These are phyloP conservation scores for Brachyopa scutellaris DNA, from an alignment of 2,888 invertebrate genomes.

Conservation along the genomic window DNA sequence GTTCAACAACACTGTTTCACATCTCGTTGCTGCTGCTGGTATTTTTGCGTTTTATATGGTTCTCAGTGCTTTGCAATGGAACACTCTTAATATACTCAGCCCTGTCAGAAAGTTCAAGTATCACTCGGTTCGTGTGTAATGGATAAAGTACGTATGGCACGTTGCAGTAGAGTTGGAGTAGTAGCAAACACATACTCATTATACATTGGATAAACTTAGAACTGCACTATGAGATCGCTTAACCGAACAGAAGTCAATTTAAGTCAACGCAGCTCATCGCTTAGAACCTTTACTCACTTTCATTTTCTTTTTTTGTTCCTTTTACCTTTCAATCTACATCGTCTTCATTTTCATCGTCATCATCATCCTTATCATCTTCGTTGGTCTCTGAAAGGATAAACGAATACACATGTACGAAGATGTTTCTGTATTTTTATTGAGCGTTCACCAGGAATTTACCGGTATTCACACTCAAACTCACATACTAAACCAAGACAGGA, in stretches of 20 bases:
- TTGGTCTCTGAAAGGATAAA: no score
- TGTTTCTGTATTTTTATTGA: no score
- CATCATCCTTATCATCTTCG: no score
- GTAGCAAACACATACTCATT: no score
- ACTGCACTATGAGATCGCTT: constrained; percentile 14
- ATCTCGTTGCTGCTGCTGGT: no score
- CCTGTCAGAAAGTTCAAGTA: constrained; percentile 42
- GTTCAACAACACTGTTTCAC: constrained; percentile 42
- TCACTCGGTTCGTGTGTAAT: background rate
- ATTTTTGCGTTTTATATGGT: background rate
- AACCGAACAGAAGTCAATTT: constrained; percentile 41
- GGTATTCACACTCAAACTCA: no score
- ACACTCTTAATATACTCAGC: constrained; percentile 26
- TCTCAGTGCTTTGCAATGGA: constrained; percentile 18
- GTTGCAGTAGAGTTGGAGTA: background rate
- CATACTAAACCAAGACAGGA: no score
- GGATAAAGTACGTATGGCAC: constrained; percentile 4
- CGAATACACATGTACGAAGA: no score
- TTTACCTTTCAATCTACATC: no score
- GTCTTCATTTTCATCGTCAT: no score
- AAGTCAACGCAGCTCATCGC: constrained; percentile 30
- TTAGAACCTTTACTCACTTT: constrained; percentile 13
- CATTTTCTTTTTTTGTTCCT: no score
- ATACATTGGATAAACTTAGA: background rate
- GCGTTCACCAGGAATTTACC: no score